Evolutionary conservation across 2,797 vertebrate genomes (phyloP), one percentile per base, ranked within the genome.

Genomic region (Euthynnus affinis): DNA sequence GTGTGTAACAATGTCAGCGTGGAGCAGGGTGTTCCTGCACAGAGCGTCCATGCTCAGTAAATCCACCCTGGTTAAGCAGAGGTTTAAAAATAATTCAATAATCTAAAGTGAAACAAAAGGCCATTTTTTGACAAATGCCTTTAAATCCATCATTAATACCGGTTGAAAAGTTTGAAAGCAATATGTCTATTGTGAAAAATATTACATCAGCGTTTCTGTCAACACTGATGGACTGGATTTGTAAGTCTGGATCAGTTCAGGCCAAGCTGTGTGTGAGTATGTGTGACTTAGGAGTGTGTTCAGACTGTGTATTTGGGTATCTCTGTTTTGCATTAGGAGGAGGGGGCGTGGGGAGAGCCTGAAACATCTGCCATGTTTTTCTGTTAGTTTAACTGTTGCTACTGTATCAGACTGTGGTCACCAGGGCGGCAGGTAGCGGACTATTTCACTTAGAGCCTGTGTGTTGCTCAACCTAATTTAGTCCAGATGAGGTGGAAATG

Each of bases 351-450:
- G 67, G 74, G 85, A 59, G 80, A 74, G 83, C 81, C 71, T 89
- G 89, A 91, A 93, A 93, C 90, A 93, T 94, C 90, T 92, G 91
- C 90, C 84, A 88, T 94, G 91, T 93, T 93, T 94, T 93, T 92
- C 75, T 94, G 91, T 95, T 94, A 93, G 90, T 94, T 95, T 93
- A 95, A 95, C 89, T 93, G 92, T 92, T 94, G 93, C 94, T 95
- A 94, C 93, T 92, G 92, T 94, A 93, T 92, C 91, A 91, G 90
- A 82, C 88, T 94, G 92, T 93, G 93, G 92, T 94, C 93, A 92
- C 90, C 80, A 88, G 90, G 92, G 90, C 87, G 86, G 91, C 92
- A 94, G 93, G 94, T 94, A 95, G 92, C 92, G 80, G 92, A 93
- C 86, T 85, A 86, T 92, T 94, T 88, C 92, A 90, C 87, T 92